Evolutionary conservation across 2,113 vertebrate genomes (phyloP).

Genomic region (Riparia riparia): DNA sequence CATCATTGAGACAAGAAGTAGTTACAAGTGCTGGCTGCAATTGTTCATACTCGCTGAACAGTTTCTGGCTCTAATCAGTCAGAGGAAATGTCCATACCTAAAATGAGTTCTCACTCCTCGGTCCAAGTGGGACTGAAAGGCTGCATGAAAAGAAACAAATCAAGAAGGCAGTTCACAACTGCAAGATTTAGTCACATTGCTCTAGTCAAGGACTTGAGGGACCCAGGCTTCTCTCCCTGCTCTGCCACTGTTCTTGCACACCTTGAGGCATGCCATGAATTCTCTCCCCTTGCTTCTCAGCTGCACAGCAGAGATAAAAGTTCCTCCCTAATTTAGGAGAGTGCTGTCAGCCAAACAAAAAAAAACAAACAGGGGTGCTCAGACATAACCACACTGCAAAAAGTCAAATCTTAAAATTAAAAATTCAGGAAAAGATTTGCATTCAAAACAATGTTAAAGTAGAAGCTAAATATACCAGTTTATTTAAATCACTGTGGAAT

Average conservation of each 20-base stretch:
- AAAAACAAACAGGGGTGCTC: background rate
- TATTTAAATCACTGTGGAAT: background rate
- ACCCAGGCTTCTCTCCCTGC: background rate
- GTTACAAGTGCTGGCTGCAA: background rate
- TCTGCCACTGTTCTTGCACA: background rate
- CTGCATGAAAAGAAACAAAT: background rate
- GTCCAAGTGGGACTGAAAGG: background rate
- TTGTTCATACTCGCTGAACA: background rate
- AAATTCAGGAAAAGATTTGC: background rate
- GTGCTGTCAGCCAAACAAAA: background rate
- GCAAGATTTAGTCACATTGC: background rate
- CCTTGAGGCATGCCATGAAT: background rate
- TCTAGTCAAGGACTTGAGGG: background rate
- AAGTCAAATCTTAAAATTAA: background rate
- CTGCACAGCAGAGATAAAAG: slow-evolving; percentile 39
- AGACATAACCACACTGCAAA: background rate
- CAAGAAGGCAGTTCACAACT: background rate
- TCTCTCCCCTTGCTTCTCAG: background rate
- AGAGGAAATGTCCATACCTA: background rate
- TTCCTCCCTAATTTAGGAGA: background rate
- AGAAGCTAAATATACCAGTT: background rate
- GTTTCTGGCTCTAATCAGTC: background rate
- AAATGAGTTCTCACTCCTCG: background rate
- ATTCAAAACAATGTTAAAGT: background rate
- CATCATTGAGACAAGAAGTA: background rate